Evolutionary conservation across 2,113 vertebrate genomes (phyloP), one percentile per base, ranked within the genome.

Genomic region (Dicrurus megarhynchus): DNA sequence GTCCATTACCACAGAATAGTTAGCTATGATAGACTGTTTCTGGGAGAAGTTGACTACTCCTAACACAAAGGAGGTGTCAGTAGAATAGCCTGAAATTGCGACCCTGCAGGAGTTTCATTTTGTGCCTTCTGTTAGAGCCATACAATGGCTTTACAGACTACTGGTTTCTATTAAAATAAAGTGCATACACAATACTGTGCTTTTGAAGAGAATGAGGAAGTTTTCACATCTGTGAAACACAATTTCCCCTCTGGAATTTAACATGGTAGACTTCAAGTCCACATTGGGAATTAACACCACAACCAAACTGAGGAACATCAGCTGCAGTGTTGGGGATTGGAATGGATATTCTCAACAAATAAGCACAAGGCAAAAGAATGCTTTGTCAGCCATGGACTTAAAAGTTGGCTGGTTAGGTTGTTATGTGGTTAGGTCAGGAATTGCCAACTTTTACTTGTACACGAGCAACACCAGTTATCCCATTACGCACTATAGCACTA

Each of bases 401-500:
- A 13, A 53, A 17, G 33, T 2, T 55, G 37, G 13, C 27, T 49
- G 16, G 22, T 17, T 44, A 33, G 32, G 18, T 11, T 49, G 11
- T 44, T 76, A 21, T 52, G 3, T 33, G 10, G 46, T 50, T 68
- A 68, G 76, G 47, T 56, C 16, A 84, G 69, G 50, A 90, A 60
- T 4, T n/a, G 41, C 14, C 65, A 90, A 7, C 5, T 63, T 71
- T 46, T 37, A 67, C 33, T 24, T 11, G 28, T 41, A 41, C 21
- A 33, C 24, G 14, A 47, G 50, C 60, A 65, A 49, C n/a, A 56
- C 11, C 35, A 47, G 14, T 7, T 17, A 52, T 6, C 7, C 18
- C 13, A 22, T n/a, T 26, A 24, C 0, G 2, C 7, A 4, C 47
- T 30, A 53, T 0, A 8, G 53, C 46, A 59, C 53, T 41, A 28